Conservation (phyloP, 2,113 vertebrate genomes). For the western clawed frog (Xenopus tropicalis) region DNA sequence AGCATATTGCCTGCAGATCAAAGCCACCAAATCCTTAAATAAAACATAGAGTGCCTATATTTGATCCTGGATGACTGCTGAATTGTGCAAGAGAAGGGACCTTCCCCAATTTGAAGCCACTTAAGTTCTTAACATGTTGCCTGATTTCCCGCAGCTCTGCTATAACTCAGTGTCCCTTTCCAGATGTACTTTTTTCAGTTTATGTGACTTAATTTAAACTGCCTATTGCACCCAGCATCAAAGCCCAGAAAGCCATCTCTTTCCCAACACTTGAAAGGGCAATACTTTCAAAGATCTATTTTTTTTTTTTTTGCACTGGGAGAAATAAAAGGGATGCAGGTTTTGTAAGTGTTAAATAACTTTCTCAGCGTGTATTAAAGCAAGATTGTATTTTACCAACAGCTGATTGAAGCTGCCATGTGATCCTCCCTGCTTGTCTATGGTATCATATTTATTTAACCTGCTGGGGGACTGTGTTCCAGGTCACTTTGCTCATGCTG, state of each 20-base stretch:
- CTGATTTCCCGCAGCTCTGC: slow-evolving; percentile 38
- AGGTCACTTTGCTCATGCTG: slow-evolving; percentile 83
- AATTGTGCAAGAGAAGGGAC: slow-evolving; percentile 32
- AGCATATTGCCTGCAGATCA: slow-evolving; percentile 11
- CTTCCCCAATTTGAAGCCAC: slow-evolving; percentile 39
- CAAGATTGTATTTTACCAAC: slow-evolving; percentile 79
- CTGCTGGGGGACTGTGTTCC: slow-evolving; percentile 85
- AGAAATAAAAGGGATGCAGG: slow-evolving; percentile 58
- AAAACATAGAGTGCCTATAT: slow-evolving; percentile 6
- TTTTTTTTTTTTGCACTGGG: slow-evolving; percentile 47
- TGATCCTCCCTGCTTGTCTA: slow-evolving; percentile 85
- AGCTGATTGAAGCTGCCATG: slow-evolving; percentile 83
- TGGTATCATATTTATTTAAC: slow-evolving; percentile 97
- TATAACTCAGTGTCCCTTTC: slow-evolving; percentile 31
- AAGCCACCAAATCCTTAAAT: slow-evolving; percentile 1
- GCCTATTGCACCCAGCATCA: slow-evolving; percentile 45
- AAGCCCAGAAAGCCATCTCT: slow-evolving; percentile 43
- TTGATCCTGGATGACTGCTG: slow-evolving; percentile 14
- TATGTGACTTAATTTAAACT: slow-evolving; percentile 43
- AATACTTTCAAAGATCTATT: slow-evolving; percentile 62
- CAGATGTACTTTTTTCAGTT: slow-evolving; percentile 41
- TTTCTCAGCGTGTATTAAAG: slow-evolving; percentile 77
- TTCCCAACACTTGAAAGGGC: slow-evolving; percentile 60
- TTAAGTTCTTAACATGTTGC: slow-evolving; percentile 43
- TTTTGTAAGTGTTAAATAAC: slow-evolving; percentile 78